Base-by-base conservation (phyloP, 2,888 invertebrate genomes). In the Doris montereyensis region DNA sequence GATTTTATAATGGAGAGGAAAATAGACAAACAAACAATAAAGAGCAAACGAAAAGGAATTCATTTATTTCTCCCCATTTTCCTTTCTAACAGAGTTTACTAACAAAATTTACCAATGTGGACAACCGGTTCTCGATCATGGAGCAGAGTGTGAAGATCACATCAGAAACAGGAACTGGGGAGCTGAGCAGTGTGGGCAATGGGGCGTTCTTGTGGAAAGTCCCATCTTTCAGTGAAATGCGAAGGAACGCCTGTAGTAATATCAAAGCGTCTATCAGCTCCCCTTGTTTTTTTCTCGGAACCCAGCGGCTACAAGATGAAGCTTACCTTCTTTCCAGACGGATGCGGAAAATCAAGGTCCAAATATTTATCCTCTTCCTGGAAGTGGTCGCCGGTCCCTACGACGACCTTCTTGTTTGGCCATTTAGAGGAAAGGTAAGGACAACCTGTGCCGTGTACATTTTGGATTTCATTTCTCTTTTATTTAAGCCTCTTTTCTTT, bases 331-430 rank as follows among this genome's bases (percentile, higher is more conserved):
- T 91, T 89, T 77, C 87, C 89, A 3, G 89, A 90, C 83, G 91
- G 91, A 2, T 90, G 90, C 65, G 90, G 91, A 84, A 88, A 81
- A 90, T 89, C 17, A 89, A 89, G 70, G 86, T n/a, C n/a, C n/a
- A n/a, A n/a, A n/a, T n/a, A n/a, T n/a, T n/a, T n/a, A n/a, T n/a
- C n/a, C n/a, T n/a, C n/a, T 91, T 90, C 84, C 88, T 91, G 78
- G 89, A 90, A 30, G 77, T 91, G 17, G 88, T 90, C 88, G 82
- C 86, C 77, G 88, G 90, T 3, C 84, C 86, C 2, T 88, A 86
- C 77, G 91, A 91, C 81, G 88, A 89, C 2, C 82, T 91, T 5
- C 83, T 89, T 26, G 78, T 78, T 8, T 91, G 91, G 91, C 91
- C 91, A 0, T 90, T 90, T 78, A 80, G 83, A 5, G 88, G 87